phyloP scores from a whole-genome alignment of 2,113 vertebrate species.

The Aleadryas rufinucha region DNA sequence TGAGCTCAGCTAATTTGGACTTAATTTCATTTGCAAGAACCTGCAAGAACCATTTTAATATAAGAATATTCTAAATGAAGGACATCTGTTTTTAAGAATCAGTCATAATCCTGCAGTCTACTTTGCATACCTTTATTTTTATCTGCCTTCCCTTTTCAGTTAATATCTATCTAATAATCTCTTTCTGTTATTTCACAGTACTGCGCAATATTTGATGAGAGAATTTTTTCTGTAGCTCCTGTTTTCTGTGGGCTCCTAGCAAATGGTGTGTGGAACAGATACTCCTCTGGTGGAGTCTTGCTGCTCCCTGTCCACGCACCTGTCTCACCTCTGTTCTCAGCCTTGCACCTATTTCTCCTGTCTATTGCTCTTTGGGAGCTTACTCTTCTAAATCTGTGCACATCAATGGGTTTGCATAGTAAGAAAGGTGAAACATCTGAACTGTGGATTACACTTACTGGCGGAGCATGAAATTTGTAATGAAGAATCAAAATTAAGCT shows the following conservation, averaged over 20 bases:
- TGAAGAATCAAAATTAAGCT: not conserved
- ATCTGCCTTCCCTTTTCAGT: not conserved
- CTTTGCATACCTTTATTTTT: not conserved
- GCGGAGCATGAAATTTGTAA: not conserved
- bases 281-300: not conserved
- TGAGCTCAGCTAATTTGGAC: not conserved
- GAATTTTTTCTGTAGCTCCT: not conserved
- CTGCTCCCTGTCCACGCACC: not conserved
- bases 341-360: not conserved
- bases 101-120: not conserved
- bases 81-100: not conserved
- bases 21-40: not conserved
- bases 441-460: not conserved
- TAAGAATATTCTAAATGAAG: not conserved
- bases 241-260: not conserved
- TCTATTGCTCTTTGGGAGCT: not conserved
- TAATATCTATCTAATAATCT: not conserved
- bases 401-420: not conserved
- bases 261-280: not conserved
- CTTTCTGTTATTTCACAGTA: not conserved
- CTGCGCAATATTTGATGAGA: not conserved
- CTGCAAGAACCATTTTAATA: not conserved
- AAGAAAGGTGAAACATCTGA: not conserved
- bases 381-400: not conserved
- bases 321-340: not conserved